phyloP scores from a whole-genome alignment of 2,113 vertebrate species.

The Chrysemys picta region DNA sequence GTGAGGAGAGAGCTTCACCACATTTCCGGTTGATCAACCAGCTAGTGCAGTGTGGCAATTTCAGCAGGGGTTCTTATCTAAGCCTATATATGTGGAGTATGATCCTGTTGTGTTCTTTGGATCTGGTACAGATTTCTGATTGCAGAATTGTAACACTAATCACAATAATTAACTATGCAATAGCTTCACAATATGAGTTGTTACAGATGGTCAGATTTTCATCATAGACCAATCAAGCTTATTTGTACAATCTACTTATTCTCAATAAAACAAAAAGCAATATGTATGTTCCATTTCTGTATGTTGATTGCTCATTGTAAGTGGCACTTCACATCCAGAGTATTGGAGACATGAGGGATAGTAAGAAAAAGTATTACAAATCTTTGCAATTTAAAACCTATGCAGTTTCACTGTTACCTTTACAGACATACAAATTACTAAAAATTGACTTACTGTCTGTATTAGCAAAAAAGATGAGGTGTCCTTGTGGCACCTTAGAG shows the following conservation, averaged over 20 bases:
- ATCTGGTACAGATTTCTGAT: conserved; percentile 49
- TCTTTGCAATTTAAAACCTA: conserved; percentile 14
- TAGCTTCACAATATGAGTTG: conserved; percentile 67
- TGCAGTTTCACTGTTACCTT: conserved; percentile 49
- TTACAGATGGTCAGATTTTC: conserved; percentile 59
- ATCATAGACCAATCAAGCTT: conserved; percentile 69
- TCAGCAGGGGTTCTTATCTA: conserved; percentile 48
- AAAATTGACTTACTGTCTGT: neutral
- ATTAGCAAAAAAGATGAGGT: neutral
- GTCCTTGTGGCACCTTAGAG: too few relatives aligned
- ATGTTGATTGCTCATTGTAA: conserved; percentile 50
- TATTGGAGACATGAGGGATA: conserved; percentile 6
- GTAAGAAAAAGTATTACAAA: conserved; percentile 15
- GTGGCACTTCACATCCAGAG: conserved; percentile 25
- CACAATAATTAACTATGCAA: conserved; percentile 64
- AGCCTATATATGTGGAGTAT: conserved; percentile 48
- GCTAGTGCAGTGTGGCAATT: conserved; percentile 36
- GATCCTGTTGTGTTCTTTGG: conserved; percentile 52
- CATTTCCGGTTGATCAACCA: conserved; percentile 52
- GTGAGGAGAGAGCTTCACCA: conserved; percentile 17
- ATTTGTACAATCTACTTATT: conserved; percentile 57
- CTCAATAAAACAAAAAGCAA: conserved; percentile 59
- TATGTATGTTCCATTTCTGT: conserved; percentile 25
- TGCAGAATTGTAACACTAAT: conserved; percentile 58
- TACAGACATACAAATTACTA: conserved; percentile 38